Percentiles rank a stretch among this genome's conserved stretches.
phyloP scores from a whole-genome alignment of 2,113 vertebrate genomes.

The Narcine bancroftii region DNA sequence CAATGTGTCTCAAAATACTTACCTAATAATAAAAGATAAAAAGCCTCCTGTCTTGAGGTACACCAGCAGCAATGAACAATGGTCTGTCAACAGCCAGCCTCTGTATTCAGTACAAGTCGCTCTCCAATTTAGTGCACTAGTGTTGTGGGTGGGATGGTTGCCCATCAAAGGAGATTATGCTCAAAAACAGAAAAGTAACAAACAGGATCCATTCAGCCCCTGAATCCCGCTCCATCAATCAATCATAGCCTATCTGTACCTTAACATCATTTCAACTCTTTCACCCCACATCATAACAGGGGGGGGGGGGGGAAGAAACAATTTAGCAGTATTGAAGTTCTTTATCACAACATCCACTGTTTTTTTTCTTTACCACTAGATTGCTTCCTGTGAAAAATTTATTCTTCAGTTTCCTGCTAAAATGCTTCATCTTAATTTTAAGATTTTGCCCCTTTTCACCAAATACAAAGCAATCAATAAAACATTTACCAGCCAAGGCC shows the following conservation, averaged over 20 bases:
- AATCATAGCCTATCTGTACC: not conserved
- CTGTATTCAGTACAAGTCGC: not conserved
- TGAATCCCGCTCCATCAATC: not conserved
- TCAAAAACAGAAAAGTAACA: not conserved
- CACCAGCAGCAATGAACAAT: not conserved
- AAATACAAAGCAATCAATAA: not conserved
- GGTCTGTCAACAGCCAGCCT: not conserved
- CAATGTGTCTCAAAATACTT: too few relatives aligned
- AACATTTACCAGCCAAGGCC: conserved; percentile 90
- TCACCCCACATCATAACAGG: not conserved
- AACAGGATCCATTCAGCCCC: not conserved
- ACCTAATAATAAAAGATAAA: not conserved
- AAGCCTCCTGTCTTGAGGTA: not conserved
- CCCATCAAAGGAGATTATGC: not conserved
- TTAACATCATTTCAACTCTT: not conserved
- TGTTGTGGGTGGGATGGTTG: not conserved
- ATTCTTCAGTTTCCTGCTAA: too few relatives aligned
- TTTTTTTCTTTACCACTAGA: not conserved
- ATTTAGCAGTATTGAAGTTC: not conserved
- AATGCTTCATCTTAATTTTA: not conserved
- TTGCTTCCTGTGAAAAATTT: not conserved
- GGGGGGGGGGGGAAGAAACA: too few relatives aligned
- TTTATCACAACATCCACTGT: not conserved
- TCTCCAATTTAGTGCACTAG: not conserved
- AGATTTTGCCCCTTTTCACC: not conserved